Conservation (phyloP, 2,113 vertebrate genomes). For the Salvelinus alpinus region DNA sequence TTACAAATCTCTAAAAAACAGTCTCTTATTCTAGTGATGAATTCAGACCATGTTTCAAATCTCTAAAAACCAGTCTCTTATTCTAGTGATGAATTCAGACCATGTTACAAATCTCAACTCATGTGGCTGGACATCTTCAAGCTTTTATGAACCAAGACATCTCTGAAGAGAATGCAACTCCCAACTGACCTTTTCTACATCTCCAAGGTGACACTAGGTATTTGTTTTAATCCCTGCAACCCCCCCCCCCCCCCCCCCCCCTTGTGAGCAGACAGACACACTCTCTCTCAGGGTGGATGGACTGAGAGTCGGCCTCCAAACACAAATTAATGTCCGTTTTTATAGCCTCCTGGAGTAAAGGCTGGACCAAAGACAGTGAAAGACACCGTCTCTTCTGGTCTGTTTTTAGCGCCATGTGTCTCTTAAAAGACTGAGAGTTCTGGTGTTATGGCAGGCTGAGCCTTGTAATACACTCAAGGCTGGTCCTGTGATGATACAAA, state of each 20-base stretch:
- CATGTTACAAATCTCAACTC: not conserved
- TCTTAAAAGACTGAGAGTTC: slow-evolving; percentile 10
- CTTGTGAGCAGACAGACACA: not conserved
- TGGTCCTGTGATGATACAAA: slow-evolving; percentile 33
- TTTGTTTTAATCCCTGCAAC: too few relatives aligned
- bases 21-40: too few relatives aligned
- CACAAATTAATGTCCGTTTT: not conserved
- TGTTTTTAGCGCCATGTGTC: not conserved
- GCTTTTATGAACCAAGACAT: not conserved
- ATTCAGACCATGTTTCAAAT: too few relatives aligned
- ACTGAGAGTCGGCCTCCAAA: not conserved
- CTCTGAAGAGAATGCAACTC: not conserved
- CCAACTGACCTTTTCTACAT: not conserved
- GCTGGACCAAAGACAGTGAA: not conserved
- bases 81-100: too few relatives aligned
- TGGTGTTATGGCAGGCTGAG: slow-evolving; percentile 13
- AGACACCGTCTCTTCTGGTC: not conserved
- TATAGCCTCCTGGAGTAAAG: not conserved
- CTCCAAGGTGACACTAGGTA: too few relatives aligned
- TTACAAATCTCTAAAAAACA: too few relatives aligned
- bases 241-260: not conserved
- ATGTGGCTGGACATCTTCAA: not conserved
- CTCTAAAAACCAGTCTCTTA: too few relatives aligned
- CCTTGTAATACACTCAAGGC: slow-evolving; percentile 31
- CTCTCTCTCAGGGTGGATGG: not conserved